Base-by-base conservation (phyloP, 2,113 vertebrate species). In the Platichthys stellatus region DNA sequence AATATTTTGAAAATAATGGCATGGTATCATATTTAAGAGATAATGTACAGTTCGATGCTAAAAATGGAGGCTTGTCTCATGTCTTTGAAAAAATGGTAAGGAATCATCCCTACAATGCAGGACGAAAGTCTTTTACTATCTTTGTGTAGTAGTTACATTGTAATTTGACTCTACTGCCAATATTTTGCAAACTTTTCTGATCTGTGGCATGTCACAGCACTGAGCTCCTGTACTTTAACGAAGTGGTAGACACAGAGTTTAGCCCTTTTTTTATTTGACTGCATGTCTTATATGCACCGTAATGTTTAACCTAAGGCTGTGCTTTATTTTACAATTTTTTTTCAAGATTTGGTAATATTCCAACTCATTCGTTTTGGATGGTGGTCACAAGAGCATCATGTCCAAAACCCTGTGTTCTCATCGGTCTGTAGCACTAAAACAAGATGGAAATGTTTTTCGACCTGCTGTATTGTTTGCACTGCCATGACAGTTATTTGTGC, bases 401-500 rank as follows among this genome's bases (percentile, higher is more conserved):
- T 82, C 66, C 68, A 24, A 70, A 69, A 68, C 72, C 56, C 57
- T 49, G 51, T 47, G 45, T 71, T 67, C 20, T 56, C 14, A 53
- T 82, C 73, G 21, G 31, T 31, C 80, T 40, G 57, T 72, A 73
- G 60, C 73, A 63, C 69, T 74, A 63, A 86, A 76, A 63, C 68
- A 56, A 69, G 63, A 89, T 64, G 69, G 75, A 69, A 86, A 82
- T 78, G 78, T 89, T 91, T 84, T 92, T 93, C 18, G 49, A 68
- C 69, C 85, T 77, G 92, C 92, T 93, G 92, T 92, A 87, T 90
- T 80, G 91, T 93, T 94, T 95, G 92, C 93, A 94, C 94, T 94
- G 93, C 92, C 85, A 91, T 90, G 90, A 86, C 86, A 92, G 64
- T 84, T 90, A 82, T 93, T 88, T 92, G 89, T 90, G 87, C 86